Evolutionary conservation across 2,888 invertebrate species (phyloP).

Genomic region (Watsonalla cultraria): DNA sequence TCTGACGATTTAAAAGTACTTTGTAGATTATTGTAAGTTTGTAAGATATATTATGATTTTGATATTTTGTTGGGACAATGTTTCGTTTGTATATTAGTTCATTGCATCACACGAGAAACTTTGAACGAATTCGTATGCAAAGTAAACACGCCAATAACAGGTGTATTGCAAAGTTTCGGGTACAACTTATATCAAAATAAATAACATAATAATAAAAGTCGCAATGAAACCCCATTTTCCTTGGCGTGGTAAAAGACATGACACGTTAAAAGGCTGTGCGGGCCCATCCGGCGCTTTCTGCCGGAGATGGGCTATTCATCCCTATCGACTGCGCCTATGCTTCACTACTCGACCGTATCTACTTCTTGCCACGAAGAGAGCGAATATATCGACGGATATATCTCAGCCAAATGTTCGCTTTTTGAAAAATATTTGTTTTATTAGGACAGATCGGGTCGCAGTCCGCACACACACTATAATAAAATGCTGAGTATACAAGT

Average conservation of each 20-base stretch:
- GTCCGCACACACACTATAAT: no score
- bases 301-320: conserved; percentile 66
- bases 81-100: no score
- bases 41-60: no score
- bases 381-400: conserved; percentile 24
- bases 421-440: conserved; percentile 8
- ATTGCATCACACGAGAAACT: no score
- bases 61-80: no score
- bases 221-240: conserved; percentile 8
- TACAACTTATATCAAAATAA: conserved; percentile 4
- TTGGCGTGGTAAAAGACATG: conserved; percentile 34
- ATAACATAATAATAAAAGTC: conserved; percentile 22
- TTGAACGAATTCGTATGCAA: no score
- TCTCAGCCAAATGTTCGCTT: conserved; percentile 22
- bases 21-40: no score
- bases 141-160: no score
- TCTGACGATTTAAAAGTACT: no score
- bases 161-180: no score
- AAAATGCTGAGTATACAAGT: no score
- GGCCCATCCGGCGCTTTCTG: conserved; percentile 52
- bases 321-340: conserved; percentile 38
- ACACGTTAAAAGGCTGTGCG: conserved; percentile 48
- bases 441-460: no score
- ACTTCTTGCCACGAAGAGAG: conserved; percentile 23
- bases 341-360: conserved; percentile 22